Base-by-base conservation (phyloP, 2,113 vertebrate genomes). In the Mohoua ochrocephala region DNA sequence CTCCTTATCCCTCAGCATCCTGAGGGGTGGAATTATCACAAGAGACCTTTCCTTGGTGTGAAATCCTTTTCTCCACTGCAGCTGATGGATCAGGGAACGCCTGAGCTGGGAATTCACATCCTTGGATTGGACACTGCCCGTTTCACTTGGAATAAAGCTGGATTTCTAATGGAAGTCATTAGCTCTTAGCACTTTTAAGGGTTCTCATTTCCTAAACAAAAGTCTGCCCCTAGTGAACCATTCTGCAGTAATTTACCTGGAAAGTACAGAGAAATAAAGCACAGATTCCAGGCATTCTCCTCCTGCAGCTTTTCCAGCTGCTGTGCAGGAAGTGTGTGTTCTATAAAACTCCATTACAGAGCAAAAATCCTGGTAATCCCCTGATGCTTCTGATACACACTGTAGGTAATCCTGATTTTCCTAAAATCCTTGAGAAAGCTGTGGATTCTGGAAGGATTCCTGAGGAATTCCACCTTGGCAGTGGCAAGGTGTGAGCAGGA, bases 21-120 rank as follows among this genome's bases (percentile, higher is more conserved):
- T 45, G 70, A 76, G 56, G 56, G 28, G 33, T 35, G 41, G 14
- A 63, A 37, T 31, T 10, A 11, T 20, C 9, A 6, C 33, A 11
- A 68, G n/a, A 56, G 13, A 3, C 1, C 0, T 60, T 45, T 37
- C 2, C 50, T 91, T 31, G 5, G 31, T 22, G 21, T 61, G 16
- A 11, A 50, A 50, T 83, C 41, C 63, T 61, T 92, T 45, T 60
- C 30, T 35, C 41, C 24, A 3, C 28, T n/a, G 61, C 37, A 54
- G 64, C 74, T 71, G 78, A 68, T 68, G 89, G 41, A 24, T 54
- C 70, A 60, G 70, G 79, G 73, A 44, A 5, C 45, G n/a, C 24
- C 39, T 1, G 2, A 45, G 70, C 31, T n/a, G 45, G 60, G 68
- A 42, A 14, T 39, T 88, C 35, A 3, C 33, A 11, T 8, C 44